These are phyloP conservation scores for Drosophila pegasa DNA, from an alignment of 2,888 invertebrate genomes.

Conservation along the genomic window DNA sequence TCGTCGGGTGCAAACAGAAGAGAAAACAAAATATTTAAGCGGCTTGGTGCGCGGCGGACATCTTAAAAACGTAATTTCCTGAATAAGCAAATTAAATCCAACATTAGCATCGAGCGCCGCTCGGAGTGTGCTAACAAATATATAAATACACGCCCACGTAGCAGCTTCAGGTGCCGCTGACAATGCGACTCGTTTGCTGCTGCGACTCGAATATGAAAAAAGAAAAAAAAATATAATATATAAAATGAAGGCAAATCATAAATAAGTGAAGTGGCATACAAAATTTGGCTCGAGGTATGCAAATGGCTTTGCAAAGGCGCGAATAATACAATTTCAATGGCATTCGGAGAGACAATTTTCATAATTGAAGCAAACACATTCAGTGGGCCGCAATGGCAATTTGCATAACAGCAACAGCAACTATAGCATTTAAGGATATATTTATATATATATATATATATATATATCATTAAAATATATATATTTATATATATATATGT, in stretches of 20 bases:
- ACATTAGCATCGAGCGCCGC: conserved; percentile 45
- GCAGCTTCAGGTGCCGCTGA: conserved; percentile 27
- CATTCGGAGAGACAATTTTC: conserved; percentile 76
- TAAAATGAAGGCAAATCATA: conserved; percentile 18
- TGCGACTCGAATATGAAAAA: neutral
- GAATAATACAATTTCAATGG: conserved; percentile 78
- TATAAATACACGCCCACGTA: neutral
- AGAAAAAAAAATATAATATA: conserved; percentile 4
- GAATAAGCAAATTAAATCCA: conserved; percentile 64
- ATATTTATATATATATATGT: neutral
- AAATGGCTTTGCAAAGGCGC: conserved; percentile 69
- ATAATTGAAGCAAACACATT: conserved; percentile 71
- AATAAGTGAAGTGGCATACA: conserved; percentile 30
- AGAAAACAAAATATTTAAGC: conserved; percentile 49
- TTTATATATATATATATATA: neutral
- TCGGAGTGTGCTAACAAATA: neutral
- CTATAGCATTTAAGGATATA: conserved; percentile 22
- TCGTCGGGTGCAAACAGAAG: neutral
- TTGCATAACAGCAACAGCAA: conserved; percentile 44
- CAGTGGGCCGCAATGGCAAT: conserved; percentile 53
- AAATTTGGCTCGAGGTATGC: conserved; percentile 55
- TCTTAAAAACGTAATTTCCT: conserved; percentile 61
- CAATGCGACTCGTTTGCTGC: conserved; percentile 28
- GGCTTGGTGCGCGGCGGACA: conserved; percentile 36
- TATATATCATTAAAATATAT: conserved; percentile 18